Conservation (phyloP, 2,888 invertebrate species). For the Hypsopygia costalis region DNA sequence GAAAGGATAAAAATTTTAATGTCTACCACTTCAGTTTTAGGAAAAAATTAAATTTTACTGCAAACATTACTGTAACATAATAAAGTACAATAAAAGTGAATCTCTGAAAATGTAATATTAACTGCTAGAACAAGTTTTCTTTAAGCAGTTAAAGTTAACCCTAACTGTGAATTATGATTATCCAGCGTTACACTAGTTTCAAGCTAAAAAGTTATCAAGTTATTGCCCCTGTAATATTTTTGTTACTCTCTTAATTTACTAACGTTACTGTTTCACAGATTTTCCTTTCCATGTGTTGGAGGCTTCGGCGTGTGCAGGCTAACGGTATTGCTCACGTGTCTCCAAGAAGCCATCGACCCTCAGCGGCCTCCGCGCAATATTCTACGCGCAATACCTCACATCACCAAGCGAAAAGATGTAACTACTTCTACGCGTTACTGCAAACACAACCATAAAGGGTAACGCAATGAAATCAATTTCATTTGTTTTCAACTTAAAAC, state of each 20-base stretch:
- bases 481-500: not conserved
- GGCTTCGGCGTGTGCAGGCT: slow-evolving; percentile 60
- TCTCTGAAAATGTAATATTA: too few relatives aligned
- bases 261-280: slow-evolving; percentile 54
- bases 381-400: slow-evolving; percentile 61
- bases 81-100: too few relatives aligned
- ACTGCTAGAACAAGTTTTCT: not conserved
- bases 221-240: slow-evolving; percentile 2
- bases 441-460: slow-evolving; percentile 19
- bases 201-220: not conserved
- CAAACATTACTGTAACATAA: too few relatives aligned
- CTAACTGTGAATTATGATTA: not conserved
- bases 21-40: too few relatives aligned
- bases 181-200: not conserved
- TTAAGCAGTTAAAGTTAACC: not conserved
- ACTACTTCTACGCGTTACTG: slow-evolving; percentile 7
- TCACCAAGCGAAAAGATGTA: slow-evolving; percentile 27
- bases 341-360: slow-evolving; percentile 75
- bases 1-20: too few relatives aligned
- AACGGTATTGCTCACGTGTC: slow-evolving; percentile 77
- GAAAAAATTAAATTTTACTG: too few relatives aligned
- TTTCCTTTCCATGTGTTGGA: slow-evolving; percentile 67
- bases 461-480: not conserved
- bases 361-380: slow-evolving; percentile 72
- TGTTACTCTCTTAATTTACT: slow-evolving; percentile 27